Base-by-base conservation (phyloP, 2,113 vertebrate species). In the Butastur rufipennis region DNA sequence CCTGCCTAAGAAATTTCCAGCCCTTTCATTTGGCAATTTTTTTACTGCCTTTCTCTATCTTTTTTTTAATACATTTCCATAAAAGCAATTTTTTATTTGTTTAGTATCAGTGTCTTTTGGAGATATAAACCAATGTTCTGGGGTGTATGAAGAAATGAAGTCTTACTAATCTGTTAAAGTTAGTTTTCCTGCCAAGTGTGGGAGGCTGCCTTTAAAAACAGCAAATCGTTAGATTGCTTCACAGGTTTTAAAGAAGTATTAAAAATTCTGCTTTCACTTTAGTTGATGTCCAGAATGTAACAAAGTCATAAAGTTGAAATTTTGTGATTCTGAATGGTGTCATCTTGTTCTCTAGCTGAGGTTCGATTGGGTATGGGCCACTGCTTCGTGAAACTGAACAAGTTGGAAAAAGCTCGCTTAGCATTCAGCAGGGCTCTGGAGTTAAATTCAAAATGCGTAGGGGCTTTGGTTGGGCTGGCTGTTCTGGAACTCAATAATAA, bases 401-500 rank as follows among this genome's bases (percentile, higher is more conserved):
- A 99, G 96, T 93, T 99, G 96, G 99, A 99, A 92, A 99, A 99
- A 96, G 99, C 99, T 91, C 99, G 99, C 25, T 81, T 99, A 79
- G 99, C 99, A 0, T 99, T 99, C 86, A 98, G 99, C 90, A 98
- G 99, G 84, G 99, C 99, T 55, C 98, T 99, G 68, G 99, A 99
- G 89, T 99, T 99, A 19, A 99, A 99, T 87, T 99, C 99, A 16
- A 99, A 99, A 91, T 99, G 99, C 17, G 99, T 99, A 8, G 99
- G 99, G 53, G 99, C 99, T 27, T 98, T 99, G 65, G 99, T 99
- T 90, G 99, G 99, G 83, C 96, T 99, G 97, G 99, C 99, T 22
- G 99, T 99, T 93, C 98, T 99, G 81, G 99, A 99, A 86, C 99
- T 99, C 93, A 99, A 99, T 97, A 99, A 98, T 96, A 99, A 99